A percentile compares a stretch with the other conserved stretches of the same genome.
Evolutionary conservation across 2,888 invertebrate genomes (phyloP).

Genomic region (Cylindroiulus punctatus): DNA sequence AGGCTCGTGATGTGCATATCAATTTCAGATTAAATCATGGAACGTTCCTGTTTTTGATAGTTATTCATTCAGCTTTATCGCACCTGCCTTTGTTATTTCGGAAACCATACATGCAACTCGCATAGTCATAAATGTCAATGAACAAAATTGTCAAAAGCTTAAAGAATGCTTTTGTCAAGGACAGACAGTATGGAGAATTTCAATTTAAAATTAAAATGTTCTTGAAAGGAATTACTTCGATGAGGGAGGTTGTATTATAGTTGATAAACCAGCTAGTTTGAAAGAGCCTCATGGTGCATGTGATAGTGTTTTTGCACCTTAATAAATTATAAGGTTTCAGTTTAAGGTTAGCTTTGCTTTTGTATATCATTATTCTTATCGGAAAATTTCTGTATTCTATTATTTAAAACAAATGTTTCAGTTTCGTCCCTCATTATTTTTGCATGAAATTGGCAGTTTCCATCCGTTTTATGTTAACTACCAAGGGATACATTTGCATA

Average conservation of each 20-base stretch:
- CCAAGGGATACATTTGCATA: background rate
- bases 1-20: slow-evolving; percentile 6
- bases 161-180: no score
- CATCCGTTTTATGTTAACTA: background rate
- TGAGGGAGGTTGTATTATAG: no score
- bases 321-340: no score
- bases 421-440: background rate
- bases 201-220: no score
- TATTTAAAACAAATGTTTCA: background rate
- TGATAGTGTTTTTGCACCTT: no score
- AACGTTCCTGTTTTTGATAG: slow-evolving; percentile 6
- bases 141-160: no score
- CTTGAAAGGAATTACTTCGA: no score
- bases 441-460: background rate
- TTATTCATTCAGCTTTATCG: background rate
- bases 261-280: no score
- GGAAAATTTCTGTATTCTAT: background rate
- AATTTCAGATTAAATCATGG: background rate
- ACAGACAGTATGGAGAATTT: no score
- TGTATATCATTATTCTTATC: background rate
- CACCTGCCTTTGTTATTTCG: background rate
- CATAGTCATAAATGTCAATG: no score
- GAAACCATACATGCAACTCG: background rate
- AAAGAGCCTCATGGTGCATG: no score
- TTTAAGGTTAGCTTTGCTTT: background rate